Evolutionary conservation across 2,888 invertebrate genomes (phyloP), one percentile per base, ranked within the genome.

Genomic region (Drosophila longiperda): DNA sequence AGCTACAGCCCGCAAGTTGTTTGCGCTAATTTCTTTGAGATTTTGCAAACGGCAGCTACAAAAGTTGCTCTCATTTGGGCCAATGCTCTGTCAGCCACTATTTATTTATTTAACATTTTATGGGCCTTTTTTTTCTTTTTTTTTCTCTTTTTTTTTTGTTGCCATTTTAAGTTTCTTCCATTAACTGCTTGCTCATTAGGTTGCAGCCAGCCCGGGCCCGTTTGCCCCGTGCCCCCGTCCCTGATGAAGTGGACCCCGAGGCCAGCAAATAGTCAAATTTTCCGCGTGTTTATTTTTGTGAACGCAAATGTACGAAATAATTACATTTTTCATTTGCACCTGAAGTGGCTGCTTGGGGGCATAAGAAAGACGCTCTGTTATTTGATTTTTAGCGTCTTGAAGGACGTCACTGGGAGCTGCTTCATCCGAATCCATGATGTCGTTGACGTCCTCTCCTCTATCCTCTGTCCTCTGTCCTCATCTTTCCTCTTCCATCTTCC

Each of bases 241-340:
- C 26, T 36, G 65, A 48, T 50, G 54, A 69, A 65, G 55, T 76
- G 60, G 57, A 49, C 65, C 78, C 57, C 59, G 60, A 71, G 81
- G 70, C 71, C 57, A 60, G 70, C 73, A 88, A 87, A 87, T 82
- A 86, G 79, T 76, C 33, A 69, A 65, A 77, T 75, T 79, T 78
- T 70, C 68, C 73, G 75, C 84, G 70, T 87, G 77, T 87, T 87
- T 83, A 80, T 87, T 90, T 87, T 82, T 66, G 69, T 75, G 64
- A 74, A 84, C 80, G 74, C 80, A 90, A 84, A 90, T 84, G 83
- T 90, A 89, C 77, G 80, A 90, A 89, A 87, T 87, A 90, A 89
- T 90, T 90, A 87, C 88, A 90, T 87, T 90, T 89, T 85, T 83
- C 88, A 87, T 89, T 89, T 89, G 83, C 90, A 90, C 88, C 88